Evolutionary conservation across 2,113 vertebrate species (phyloP), one percentile per base, ranked within the genome.

Genomic region (Rhinoderma darwinii): DNA sequence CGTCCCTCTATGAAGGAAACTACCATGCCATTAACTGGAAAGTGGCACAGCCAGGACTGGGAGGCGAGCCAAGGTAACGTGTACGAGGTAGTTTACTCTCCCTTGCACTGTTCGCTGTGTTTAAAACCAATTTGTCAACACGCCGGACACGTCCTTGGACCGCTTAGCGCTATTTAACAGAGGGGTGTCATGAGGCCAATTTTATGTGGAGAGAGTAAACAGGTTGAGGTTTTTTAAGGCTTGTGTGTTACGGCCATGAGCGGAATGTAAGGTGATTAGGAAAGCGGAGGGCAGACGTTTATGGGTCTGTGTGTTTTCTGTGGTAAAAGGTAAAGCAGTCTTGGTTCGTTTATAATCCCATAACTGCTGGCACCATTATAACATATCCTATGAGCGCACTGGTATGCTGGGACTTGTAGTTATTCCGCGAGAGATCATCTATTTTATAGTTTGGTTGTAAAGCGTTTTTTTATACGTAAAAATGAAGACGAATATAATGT

Each of bases 51-150:
- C 44, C 59, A 56, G 32, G 59, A 27, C 77, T 61, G 66, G 77
- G 85, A 59, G 37, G 15, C 37, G 4, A 43, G 85, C 85, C 77
- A 86, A 86, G 85, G 85, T 86, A 86, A 86, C 68, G 68, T 22
- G 76, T 70, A 77, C 37, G 10, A 30, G 63, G 54, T 41, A 43
- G 12, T 30, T 86, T 54, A 37, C 59, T 68, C 30, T 79, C 44
- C 74, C 70, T 50, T 12, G 27, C 20, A 14, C 30, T 84, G 47
- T 43, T n/a, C 68, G 22, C 68, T 59, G 63, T 59, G 75, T 70
- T 72, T 54, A 41, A 72, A 41, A 70, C 75, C 47, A 39, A 86
- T 70, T 80, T 80, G 84, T 54, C 76, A 70, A 86, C 84, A 72
- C 44, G 35, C 22, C 51, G 85, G 68, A 59, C 66, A 82, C 37